A percentile compares a stretch with the other conserved stretches of the same genome.
phyloP scores from a whole-genome alignment of 2,797 vertebrate genomes.

The Sebastes paucispinis region DNA sequence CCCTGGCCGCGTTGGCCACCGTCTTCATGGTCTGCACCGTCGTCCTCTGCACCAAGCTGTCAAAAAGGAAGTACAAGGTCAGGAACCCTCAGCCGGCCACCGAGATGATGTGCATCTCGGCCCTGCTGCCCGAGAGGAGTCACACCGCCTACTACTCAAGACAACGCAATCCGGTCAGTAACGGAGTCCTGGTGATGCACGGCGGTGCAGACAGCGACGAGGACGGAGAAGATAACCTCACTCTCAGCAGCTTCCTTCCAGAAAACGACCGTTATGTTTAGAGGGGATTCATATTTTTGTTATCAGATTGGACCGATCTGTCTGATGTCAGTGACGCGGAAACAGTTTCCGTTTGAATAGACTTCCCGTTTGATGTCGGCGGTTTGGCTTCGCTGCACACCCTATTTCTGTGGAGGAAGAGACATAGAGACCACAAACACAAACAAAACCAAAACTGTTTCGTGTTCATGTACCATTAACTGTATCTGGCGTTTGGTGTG shows the following conservation, averaged over 20 bases:
- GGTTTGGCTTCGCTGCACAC: constrained; percentile 19
- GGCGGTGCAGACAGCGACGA: constrained; percentile 66
- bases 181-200: constrained; percentile 62
- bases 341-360: constrained; percentile 32
- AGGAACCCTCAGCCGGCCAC: constrained; percentile 66
- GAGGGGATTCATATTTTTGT: not conserved
- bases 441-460: not conserved
- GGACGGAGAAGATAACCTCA: constrained; percentile 84
- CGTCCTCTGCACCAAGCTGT: constrained; percentile 82
- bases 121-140: constrained; percentile 82
- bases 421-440: constrained; percentile 29
- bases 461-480: not conserved
- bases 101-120: constrained; percentile 91
- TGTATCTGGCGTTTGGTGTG: not conserved
- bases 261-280: constrained; percentile 74
- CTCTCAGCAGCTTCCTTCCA: constrained; percentile 91
- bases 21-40: constrained; percentile 85
- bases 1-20: constrained; percentile 82
- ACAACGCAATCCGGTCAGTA: constrained; percentile 52
- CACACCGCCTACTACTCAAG: constrained; percentile 21
- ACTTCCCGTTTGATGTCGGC: constrained; percentile 40
- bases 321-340: constrained; percentile 26
- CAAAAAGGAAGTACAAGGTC: constrained; percentile 58
- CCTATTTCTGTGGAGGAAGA: constrained; percentile 4
- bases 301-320: constrained; percentile 50